These are phyloP conservation scores for Pipistrellus pygmaeus DNA, from an alignment of 2,797 vertebrate species.

Conservation along the genomic window DNA sequence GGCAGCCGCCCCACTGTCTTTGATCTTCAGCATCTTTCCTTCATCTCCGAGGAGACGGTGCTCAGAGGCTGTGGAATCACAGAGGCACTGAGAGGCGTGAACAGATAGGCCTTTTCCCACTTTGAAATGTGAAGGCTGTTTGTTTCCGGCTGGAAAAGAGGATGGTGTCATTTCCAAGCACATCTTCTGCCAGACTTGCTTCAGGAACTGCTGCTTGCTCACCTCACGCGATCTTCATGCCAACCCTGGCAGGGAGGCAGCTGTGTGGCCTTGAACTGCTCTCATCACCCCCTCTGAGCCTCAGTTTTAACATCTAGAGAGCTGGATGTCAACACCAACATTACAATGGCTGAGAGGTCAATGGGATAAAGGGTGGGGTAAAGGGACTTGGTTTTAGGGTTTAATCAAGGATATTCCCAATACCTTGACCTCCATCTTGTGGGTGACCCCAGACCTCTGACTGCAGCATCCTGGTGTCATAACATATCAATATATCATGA, in stretches of 20 bases:
- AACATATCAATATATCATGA: neutral
- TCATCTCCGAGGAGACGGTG: neutral
- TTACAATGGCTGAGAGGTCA: neutral
- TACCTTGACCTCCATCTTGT: neutral
- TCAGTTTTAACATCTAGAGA: neutral
- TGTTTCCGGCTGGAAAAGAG: neutral
- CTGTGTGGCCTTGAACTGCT: rapidly evolving
- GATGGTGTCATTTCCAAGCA: neutral
- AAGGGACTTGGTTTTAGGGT: neutral
- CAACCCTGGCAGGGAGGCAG: neutral
- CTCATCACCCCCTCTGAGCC: neutral
- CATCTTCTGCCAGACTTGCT: neutral
- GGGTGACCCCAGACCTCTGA: neutral
- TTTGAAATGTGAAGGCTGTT: neutral
- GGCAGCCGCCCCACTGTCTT: neutral
- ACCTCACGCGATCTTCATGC: neutral
- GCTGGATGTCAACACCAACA: neutral
- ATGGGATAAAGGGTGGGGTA: neutral
- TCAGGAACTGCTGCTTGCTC: neutral
- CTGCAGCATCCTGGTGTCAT: neutral
- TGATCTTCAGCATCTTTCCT: neutral
- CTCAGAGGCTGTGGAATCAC: neutral
- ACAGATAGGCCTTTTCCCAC: neutral
- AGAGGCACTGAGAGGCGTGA: neutral
- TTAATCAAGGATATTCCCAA: neutral